These are phyloP conservation scores for Dermatemys mawii DNA, from an alignment of 2,113 vertebrate species.

Conservation along the genomic window DNA sequence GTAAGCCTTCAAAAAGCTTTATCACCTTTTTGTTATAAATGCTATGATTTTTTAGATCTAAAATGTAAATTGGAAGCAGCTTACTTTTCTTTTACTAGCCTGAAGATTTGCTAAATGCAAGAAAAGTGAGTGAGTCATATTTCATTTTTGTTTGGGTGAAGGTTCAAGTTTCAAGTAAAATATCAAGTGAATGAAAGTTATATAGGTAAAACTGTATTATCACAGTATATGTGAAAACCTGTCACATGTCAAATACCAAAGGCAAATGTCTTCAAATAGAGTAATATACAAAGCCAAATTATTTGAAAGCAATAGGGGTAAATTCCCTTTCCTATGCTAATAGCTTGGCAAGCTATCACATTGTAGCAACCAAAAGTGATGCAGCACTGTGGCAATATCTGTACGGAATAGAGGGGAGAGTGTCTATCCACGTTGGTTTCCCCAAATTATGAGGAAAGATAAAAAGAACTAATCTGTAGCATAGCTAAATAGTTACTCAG, in stretches of 20 bases:
- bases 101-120: not conserved
- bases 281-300: not conserved
- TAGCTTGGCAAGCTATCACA: not conserved
- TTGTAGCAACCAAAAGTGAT: not conserved
- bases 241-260: not conserved
- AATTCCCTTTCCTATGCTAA: not conserved
- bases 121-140: not conserved
- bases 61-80: not conserved
- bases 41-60: not conserved
- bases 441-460: not conserved
- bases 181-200: not conserved
- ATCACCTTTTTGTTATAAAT: not conserved
- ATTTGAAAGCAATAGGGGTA: not conserved
- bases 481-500: accelerated
- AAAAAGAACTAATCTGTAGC: not conserved
- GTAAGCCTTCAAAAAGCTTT: not conserved
- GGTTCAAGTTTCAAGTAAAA: constrained; percentile 3
- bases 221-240: constrained; percentile 5
- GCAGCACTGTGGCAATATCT: not conserved
- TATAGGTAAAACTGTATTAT: not conserved
- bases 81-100: constrained; percentile 21
- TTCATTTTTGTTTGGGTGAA: not conserved
- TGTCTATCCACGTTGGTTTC: not conserved
- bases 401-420: not conserved
- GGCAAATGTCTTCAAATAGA: not conserved